Evolutionary conservation across 2,797 vertebrate species (phyloP), one percentile per base, ranked within the genome.

Genomic region (Eupleurogrammus muticus): DNA sequence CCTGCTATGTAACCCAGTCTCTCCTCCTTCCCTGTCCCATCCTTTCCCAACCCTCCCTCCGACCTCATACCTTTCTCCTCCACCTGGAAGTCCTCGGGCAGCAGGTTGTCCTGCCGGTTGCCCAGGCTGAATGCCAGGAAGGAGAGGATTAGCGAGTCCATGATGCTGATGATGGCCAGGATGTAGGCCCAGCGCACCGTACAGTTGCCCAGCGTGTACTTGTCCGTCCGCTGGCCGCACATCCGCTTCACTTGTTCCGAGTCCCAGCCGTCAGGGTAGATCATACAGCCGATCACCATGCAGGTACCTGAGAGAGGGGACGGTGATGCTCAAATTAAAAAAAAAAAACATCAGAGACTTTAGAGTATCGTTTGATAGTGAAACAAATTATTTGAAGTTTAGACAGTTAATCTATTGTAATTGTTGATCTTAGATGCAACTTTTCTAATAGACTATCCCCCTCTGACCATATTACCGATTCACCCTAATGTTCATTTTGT

Each of bases 131-230:
- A 99, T 34, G 96, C 97, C 84, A 99, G 85, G 90, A 99, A 96
- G 82, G 97, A 95, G 73, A 99, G 96, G 44, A 95, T 94, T 83
- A 99, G 93, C 0, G 97, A 96, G 2, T 99, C 98, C 11, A 97
- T 95, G 89, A 99, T 99, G 90, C 96, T 97, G 71, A 99, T 97
- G 90, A 99, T 97, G 87, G 98, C 98, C 79, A 99, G 94, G 94
- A 99, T 98, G 93, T 98, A 99, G 0, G 98, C 98, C 97, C 97
- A 99, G 91, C 98, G 97, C 87, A 99, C 96, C 0, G 96, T 98
- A 91, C 98, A 99, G 86, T 97, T 96, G 0, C 98, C 98, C 89
- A 99, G 91, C 0, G 96, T 95, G 93, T 99, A 99, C 69, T 99
- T 99, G 87, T 97, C 98, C 0, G 97, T 97, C 61, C 95, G 95